Percentiles rank a stretch among this genome's conserved stretches.
These are phyloP conservation scores for Alectoris magna DNA, from an alignment of 2,797 vertebrate genomes.

Conservation along the genomic window DNA sequence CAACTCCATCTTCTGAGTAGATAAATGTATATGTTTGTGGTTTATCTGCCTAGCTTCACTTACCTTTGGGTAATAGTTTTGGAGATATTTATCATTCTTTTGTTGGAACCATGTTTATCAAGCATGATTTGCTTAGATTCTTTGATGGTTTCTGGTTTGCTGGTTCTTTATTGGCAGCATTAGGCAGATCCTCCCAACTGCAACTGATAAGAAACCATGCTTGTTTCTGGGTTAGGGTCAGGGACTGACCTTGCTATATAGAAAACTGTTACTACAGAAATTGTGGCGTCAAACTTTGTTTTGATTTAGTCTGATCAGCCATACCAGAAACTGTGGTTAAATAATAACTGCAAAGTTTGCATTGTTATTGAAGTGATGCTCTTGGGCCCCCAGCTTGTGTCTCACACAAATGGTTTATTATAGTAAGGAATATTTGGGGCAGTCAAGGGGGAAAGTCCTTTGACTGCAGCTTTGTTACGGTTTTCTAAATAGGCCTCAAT, in stretches of 20 bases:
- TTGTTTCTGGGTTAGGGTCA: not conserved
- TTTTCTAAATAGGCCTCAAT: conserved; percentile 21
- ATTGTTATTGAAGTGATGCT: not conserved
- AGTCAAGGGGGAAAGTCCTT: conserved; percentile 1
- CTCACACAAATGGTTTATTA: not conserved
- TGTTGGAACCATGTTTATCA: not conserved
- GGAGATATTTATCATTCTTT: not conserved
- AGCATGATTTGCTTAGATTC: not conserved
- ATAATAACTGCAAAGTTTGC: not conserved
- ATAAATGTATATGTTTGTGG: no score
- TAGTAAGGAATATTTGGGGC: conserved; percentile 8
- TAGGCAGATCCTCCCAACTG: not conserved
- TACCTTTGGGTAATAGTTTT: not conserved
- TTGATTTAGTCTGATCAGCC: not conserved
- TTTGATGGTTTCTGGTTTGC: not conserved
- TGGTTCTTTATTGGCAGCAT: not conserved
- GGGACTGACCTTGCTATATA: not conserved
- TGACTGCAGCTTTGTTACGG: conserved; percentile 30
- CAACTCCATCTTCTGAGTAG: not conserved
- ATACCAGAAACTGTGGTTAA: not conserved
- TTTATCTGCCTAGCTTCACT: not conserved
- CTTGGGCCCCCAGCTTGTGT: not conserved
- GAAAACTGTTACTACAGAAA: not conserved
- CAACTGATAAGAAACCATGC: not conserved
- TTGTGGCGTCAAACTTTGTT: not conserved